A percentile compares a stretch with the other conserved stretches of the same genome.
Conservation (phyloP, 1,140 invertebrate species). For the Sarcophaga peregrina region DNA sequence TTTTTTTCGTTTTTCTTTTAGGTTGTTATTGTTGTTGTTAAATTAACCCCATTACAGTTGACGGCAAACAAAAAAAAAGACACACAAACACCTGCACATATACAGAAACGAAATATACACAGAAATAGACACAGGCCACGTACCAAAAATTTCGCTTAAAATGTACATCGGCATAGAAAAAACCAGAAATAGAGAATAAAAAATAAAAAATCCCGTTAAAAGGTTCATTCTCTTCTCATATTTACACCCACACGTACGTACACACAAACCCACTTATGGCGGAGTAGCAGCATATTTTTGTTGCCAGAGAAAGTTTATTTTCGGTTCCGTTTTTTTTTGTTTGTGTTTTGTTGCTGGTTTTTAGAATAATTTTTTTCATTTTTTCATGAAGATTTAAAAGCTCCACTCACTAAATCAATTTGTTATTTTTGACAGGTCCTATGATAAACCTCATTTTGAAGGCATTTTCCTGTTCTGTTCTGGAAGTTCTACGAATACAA, state of each 20-base stretch:
- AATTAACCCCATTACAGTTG: constrained; percentile 44
- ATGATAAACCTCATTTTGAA: constrained; percentile 33
- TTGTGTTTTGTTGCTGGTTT: not conserved
- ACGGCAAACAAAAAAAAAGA: not conserved
- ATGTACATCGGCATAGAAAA: not conserved
- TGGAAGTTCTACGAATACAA: not conserved
- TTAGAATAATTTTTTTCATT: not conserved
- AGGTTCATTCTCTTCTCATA: too few relatives aligned
- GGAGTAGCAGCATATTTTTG: not conserved
- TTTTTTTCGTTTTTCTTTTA: not conserved
- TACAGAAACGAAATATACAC: not conserved
- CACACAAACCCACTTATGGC: too few relatives aligned
- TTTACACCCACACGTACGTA: too few relatives aligned
- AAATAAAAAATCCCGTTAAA: too few relatives aligned
- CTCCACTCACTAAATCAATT: constrained; percentile 42
- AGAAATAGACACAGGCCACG: not conserved
- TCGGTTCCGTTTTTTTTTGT: not conserved
- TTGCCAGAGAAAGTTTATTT: constrained; percentile 13
- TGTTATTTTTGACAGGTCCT: constrained; percentile 32
- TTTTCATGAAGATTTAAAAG: constrained; percentile 14
- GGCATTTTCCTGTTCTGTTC: not conserved
- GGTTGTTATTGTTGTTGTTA: not conserved
- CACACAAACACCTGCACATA: not conserved
- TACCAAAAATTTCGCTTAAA: not conserved
- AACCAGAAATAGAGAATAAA: not conserved